Base-by-base conservation (phyloP, 2,888 invertebrate genomes). In the Hipparchia sbordonii region DNA sequence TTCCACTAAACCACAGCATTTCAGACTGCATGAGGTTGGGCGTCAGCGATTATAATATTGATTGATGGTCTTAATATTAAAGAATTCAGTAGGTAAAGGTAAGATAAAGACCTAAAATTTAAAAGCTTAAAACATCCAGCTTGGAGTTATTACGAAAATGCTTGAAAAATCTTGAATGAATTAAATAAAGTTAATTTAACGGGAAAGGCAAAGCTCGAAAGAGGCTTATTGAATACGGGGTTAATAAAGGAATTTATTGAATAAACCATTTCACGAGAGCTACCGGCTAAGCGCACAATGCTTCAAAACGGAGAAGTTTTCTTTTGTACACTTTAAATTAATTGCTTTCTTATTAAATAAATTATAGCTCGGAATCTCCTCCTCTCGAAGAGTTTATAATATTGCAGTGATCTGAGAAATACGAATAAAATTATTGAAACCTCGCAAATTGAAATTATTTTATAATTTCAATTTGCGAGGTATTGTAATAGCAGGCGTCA, bases 221-320 rank as follows among this genome's bases (percentile, higher is more conserved):
- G 48, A 67, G 9, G 57, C 59, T 81, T 82, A 84, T 84, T 83
- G 81, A 87, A 91, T 89, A 86, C 85, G 82, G 81, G 82, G 84
- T 86, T 91, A 91, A 92, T 92, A 92, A 91, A 89, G 87, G 88
- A 87, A 89, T 87, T 89, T 87, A 86, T 87, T 91, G 87, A 91
- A 89, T 86, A 87, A 88, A 84, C 85, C 85, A 82, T 86, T 85
- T 88, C 84, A 88, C 88, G 88, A 89, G 90, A 89, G 87, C 89
- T 88, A 87, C 88, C 86, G 82, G 85, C 87, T 88, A 87, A 88
- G 84, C 87, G 87, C 84, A 91, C 92, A 92, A 92, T 90, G 87
- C 91, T 87, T 90, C 89, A 89, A 87, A 89, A 88, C 85, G 84
- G 82, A 78, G 83, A 91, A 92, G 85, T 92, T 92, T 90, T 88